phyloP scores from a whole-genome alignment of 1,140 invertebrate species.

The Drosophila ogumai region DNA sequence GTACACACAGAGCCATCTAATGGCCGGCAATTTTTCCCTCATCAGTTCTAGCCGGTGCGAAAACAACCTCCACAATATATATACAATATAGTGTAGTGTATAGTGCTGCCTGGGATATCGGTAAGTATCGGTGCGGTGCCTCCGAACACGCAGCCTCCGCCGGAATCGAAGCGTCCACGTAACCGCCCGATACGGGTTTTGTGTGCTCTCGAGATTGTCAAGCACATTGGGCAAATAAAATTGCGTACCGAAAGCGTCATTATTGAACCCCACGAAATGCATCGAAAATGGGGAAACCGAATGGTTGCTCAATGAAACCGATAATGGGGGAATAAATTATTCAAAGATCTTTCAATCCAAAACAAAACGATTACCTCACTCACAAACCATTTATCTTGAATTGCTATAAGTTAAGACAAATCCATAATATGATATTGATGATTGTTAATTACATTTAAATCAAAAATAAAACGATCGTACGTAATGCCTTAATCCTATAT shows the following conservation, averaged over 20 bases:
- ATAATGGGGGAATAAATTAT: slow-evolving; percentile 15
- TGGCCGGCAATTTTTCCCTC: slow-evolving; percentile 60
- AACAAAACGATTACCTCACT: slow-evolving; percentile 14
- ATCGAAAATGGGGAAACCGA: slow-evolving; percentile 32
- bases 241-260: slow-evolving; percentile 65
- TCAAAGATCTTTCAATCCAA: slow-evolving; percentile 3
- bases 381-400: not conserved
- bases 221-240: slow-evolving; percentile 71
- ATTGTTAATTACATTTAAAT: not conserved
- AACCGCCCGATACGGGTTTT: slow-evolving; percentile 43
- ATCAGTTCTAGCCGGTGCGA: slow-evolving; percentile 45
- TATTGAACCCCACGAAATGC: slow-evolving; percentile 52
- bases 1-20: slow-evolving; percentile 46
- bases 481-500: too few species aligned
- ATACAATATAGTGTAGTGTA: slow-evolving; percentile 11
- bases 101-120: not conserved
- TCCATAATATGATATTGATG: not conserved
- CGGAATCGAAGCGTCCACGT: slow-evolving; percentile 53
- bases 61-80: slow-evolving; percentile 39
- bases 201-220: slow-evolving; percentile 57
- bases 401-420: not conserved
- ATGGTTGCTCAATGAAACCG: slow-evolving; percentile 4
- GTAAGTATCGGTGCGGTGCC: slow-evolving; percentile 14
- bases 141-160: slow-evolving; percentile 43
- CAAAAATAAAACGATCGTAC: not conserved